Percentiles rank a stretch among this genome's conserved stretches.
Evolutionary conservation across 2,888 invertebrate genomes (phyloP).

Genomic region (Parnassius glacialis): DNA sequence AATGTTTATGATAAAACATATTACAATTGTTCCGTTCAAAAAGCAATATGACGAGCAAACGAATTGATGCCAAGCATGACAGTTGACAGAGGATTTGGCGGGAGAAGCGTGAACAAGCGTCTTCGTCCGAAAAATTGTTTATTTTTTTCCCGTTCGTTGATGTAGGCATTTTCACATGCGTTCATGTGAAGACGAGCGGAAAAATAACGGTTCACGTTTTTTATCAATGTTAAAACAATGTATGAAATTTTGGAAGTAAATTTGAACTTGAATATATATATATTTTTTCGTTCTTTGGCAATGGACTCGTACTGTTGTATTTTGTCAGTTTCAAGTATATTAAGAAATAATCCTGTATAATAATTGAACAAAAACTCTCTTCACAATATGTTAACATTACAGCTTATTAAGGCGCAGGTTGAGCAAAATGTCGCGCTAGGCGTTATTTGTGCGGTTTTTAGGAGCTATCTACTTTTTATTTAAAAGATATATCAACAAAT

Average conservation of each 20-base stretch:
- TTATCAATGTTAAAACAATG: slow-evolving; percentile 12
- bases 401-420: too few species aligned
- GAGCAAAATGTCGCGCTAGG: too few species aligned
- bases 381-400: too few species aligned
- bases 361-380: too few species aligned
- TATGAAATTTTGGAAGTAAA: slow-evolving; percentile 3
- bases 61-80: slow-evolving; percentile 35
- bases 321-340: too few species aligned
- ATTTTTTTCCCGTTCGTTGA: slow-evolving; percentile 34
- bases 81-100: slow-evolving; percentile 45
- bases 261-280: neutral
- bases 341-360: too few species aligned
- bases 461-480: too few species aligned
- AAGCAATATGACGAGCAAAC: slow-evolving; percentile 32
- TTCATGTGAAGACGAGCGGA: slow-evolving; percentile 25
- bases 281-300: too few species aligned
- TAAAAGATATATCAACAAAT: too few species aligned
- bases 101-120: slow-evolving; percentile 37
- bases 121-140: slow-evolving; percentile 41
- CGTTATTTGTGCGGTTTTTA: too few species aligned
- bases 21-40: slow-evolving; percentile 28
- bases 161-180: slow-evolving; percentile 30
- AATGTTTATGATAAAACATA: slow-evolving; percentile 15
- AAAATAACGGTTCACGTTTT: slow-evolving; percentile 17
- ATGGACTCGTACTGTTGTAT: too few species aligned